phyloP scores from a whole-genome alignment of 2,797 vertebrate genomes.

The Gastrophryne carolinensis region DNA sequence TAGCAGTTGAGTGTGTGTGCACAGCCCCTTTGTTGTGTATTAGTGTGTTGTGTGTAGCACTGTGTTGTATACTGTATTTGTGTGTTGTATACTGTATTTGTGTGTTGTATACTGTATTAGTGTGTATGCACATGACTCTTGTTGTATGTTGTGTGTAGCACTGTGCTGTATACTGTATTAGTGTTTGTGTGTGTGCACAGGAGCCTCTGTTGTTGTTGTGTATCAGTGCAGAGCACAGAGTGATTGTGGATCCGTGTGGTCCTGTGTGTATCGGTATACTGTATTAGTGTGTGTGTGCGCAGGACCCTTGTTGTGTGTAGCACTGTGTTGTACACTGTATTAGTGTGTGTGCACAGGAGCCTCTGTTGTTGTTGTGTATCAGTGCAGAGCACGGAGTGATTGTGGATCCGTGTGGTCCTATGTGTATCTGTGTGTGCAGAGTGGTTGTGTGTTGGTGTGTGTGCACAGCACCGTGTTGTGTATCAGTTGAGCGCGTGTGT shows the following conservation, averaged over 20 bases:
- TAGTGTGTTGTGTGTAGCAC: too few relatives aligned
- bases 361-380: neutral
- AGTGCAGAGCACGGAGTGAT: too few relatives aligned
- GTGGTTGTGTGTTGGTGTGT: neutral
- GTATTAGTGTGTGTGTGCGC: neutral
- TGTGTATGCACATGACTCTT: too few relatives aligned
- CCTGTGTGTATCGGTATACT: too few relatives aligned
- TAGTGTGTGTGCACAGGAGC: neutral
- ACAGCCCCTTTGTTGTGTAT: too few relatives aligned
- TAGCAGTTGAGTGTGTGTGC: neutral
- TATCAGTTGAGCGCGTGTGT: too few relatives aligned
- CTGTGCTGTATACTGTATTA: neutral
- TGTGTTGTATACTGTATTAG: neutral
- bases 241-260: neutral
- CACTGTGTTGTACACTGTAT: neutral
- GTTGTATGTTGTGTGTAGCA: too few relatives aligned
- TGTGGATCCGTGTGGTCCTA: too few relatives aligned
- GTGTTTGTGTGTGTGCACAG: neutral
- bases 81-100: neutral
- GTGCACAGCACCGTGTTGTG: neutral
- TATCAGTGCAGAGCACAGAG: too few relatives aligned
- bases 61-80: neutral
- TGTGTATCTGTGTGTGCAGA: too few relatives aligned
- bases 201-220: neutral
- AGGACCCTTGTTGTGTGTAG: neutral